Evolutionary conservation across 2,888 invertebrate species (phyloP).

Genomic region (Platypus cylindrus): DNA sequence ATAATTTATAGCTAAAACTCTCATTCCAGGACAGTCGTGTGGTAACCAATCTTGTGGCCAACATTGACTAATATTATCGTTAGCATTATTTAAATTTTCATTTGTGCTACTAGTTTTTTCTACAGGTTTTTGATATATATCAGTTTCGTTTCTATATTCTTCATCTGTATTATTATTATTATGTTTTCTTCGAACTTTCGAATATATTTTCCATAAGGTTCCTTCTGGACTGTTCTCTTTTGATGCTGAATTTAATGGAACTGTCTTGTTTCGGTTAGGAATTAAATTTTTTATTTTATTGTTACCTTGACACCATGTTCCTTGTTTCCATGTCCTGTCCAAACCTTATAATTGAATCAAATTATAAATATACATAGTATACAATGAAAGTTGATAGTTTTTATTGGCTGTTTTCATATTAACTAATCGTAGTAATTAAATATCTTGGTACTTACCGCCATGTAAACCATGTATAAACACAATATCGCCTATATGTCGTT

Average conservation of each 20-base stretch:
- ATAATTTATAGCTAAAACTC: conserved; percentile 72
- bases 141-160: conserved; percentile 10
- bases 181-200: conserved; percentile 18
- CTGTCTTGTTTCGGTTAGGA: conserved; percentile 24
- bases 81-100: conserved; percentile 3
- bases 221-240: conserved; percentile 23
- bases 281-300: conserved; percentile 28
- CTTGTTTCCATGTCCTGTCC: conserved; percentile 63
- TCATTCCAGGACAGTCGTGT: conserved; percentile 58
- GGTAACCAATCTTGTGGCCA: conserved; percentile 85
- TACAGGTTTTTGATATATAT: conserved; percentile 16
- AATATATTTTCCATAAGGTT: conserved; percentile 22
- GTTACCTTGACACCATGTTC: conserved; percentile 43
- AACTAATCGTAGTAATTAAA: neutral
- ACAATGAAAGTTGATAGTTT: too few relatives aligned
- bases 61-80: conserved; percentile 45
- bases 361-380: too few relatives aligned
- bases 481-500: conserved; percentile 48
- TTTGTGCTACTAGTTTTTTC: conserved; percentile 11
- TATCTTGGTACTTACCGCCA: conserved; percentile 41
- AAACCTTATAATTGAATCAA: too few relatives aligned
- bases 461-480: conserved; percentile 74
- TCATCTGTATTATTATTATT: conserved; percentile 4
- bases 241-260: conserved; percentile 14
- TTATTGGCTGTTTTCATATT: too few relatives aligned